Conservation (phyloP, 1,140 invertebrate genomes). For the Drosophila nigrodunni region DNA sequence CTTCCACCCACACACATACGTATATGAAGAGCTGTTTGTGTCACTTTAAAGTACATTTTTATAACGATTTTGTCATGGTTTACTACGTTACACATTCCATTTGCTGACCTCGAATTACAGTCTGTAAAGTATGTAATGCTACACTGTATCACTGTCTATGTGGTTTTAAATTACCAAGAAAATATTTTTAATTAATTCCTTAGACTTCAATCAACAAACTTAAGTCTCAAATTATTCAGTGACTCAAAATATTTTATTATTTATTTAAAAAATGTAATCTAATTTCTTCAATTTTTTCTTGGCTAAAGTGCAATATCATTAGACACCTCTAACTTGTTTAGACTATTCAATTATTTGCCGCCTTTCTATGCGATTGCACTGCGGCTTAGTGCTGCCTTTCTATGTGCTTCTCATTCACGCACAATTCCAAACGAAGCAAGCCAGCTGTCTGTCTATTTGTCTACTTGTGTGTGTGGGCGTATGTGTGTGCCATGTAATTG, state of each 20-base stretch:
- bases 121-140: not conserved
- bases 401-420: slow-evolving; percentile 32
- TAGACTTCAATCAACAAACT: no score
- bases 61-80: not conserved
- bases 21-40: slow-evolving; percentile 14
- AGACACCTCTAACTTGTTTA: slow-evolving; percentile 3
- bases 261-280: no score
- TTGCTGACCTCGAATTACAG: not conserved
- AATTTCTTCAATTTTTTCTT: not conserved
- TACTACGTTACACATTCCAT: slow-evolving; percentile 1
- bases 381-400: slow-evolving; percentile 44
- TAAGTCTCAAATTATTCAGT: no score
- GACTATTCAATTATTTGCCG: slow-evolving; percentile 3
- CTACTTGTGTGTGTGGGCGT: no score
- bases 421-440: not conserved
- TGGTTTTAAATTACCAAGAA: not conserved
- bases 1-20: slow-evolving; percentile 32
- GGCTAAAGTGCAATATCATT: not conserved
- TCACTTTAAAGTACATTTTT: not conserved
- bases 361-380: slow-evolving; percentile 1
- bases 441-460: slow-evolving; percentile 8
- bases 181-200: not conserved
- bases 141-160: not conserved
- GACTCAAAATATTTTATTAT: no score
- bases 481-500: slow-evolving; percentile 65